Percentiles rank a stretch among this genome's conserved stretches.
phyloP scores from a whole-genome alignment of 2,888 invertebrate species.

The Tipula lateralis region DNA sequence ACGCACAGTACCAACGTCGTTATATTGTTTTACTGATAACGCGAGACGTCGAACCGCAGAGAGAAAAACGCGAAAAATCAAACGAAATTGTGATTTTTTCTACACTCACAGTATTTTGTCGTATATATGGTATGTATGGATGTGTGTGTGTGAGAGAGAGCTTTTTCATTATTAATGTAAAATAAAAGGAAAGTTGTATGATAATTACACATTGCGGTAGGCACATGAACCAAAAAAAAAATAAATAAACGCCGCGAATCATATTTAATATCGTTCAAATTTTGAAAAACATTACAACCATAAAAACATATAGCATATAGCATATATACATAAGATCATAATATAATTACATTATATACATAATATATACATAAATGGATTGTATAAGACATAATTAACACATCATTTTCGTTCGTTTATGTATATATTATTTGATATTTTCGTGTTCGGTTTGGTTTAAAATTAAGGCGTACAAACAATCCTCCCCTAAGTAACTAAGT shows the following conservation, averaged over 20 bases:
- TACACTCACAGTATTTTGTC: background rate
- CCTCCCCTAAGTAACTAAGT: background rate
- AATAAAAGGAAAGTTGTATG: background rate
- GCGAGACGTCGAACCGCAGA: background rate
- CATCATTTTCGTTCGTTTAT: background rate
- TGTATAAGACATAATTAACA: slow-evolving; percentile 2
- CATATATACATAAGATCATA: background rate
- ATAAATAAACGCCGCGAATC: background rate
- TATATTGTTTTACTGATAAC: background rate
- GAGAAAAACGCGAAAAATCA: background rate
- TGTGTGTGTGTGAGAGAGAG: background rate
- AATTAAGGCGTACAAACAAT: background rate
- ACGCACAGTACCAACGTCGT: background rate
- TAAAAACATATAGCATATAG: background rate
- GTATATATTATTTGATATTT: background rate
- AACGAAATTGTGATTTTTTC: background rate
- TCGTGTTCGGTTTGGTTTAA: background rate
- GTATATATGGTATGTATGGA: background rate
- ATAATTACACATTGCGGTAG: background rate
- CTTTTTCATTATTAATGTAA: background rate
- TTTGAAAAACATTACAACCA: background rate
- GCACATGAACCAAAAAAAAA: background rate
- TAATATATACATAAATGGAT: background rate
- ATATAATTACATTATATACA: background rate
- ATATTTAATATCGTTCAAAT: background rate